Percentiles rank a stretch among this genome's conserved stretches.
These are phyloP conservation scores for Molorchus minor DNA, from an alignment of 2,888 invertebrate genomes.

Conservation along the genomic window DNA sequence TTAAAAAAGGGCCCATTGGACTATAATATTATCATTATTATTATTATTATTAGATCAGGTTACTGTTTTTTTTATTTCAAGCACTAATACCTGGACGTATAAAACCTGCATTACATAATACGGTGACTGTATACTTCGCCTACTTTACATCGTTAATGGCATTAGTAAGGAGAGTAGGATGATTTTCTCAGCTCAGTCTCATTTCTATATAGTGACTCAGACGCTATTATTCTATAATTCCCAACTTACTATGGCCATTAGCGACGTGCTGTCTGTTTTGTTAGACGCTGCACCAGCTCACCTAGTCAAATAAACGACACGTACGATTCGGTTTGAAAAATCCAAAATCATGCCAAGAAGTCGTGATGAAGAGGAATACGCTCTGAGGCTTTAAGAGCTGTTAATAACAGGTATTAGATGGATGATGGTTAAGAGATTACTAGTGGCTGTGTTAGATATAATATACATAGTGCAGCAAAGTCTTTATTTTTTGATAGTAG, in stretches of 20 bases:
- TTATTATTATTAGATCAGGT: no score
- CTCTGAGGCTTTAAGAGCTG: background rate
- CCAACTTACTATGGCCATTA: conserved; percentile 28
- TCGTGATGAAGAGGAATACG: conserved; percentile 16
- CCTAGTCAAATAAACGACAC: conserved; percentile 23
- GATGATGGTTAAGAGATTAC: no score
- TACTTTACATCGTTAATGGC: conserved; percentile 28
- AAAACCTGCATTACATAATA: conserved; percentile 27
- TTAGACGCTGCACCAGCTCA: conserved; percentile 11
- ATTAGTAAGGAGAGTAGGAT: conserved; percentile 27
- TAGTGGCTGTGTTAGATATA: no score
- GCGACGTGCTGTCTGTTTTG: no score
- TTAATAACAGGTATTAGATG: background rate
- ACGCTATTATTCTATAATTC: conserved; percentile 28
- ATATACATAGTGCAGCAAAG: no score
- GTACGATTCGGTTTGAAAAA: conserved; percentile 6
- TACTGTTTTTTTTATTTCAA: conserved; percentile 24
- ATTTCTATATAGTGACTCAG: conserved; percentile 25
- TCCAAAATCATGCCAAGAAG: conserved; percentile 10
- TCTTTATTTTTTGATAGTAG: no score
- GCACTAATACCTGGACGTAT: conserved; percentile 1
- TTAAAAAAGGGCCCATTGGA: no score
- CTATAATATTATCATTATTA: no score
- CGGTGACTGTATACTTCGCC: conserved; percentile 28
- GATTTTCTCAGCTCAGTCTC: conserved; percentile 17